phyloP scores from a whole-genome alignment of 2,797 vertebrate genomes.

The Helicolenus hilgendorfi region DNA sequence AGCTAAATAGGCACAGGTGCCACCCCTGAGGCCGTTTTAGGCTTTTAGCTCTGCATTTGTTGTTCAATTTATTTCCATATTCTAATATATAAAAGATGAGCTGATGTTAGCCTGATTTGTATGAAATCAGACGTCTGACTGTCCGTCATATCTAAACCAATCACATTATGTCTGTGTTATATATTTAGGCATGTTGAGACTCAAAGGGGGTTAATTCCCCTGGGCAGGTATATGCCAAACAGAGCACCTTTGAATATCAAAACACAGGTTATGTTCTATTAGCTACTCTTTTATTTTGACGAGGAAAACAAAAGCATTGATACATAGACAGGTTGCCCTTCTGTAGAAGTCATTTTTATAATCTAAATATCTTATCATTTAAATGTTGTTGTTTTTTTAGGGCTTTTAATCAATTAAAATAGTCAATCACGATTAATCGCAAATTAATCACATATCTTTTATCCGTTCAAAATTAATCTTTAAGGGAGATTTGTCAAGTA shows the following conservation, averaged over 20 bases:
- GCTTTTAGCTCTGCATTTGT: not conserved
- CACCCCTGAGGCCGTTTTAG: not conserved
- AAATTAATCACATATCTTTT: too few species aligned
- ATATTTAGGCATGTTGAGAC: not conserved
- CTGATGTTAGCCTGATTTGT: not conserved
- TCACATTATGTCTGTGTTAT: not conserved
- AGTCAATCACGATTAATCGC: too few species aligned
- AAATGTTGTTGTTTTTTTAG: not conserved
- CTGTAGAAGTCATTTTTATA: not conserved
- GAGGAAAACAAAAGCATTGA: not conserved
- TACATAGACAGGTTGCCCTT: not conserved
- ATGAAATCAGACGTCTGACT: not conserved
- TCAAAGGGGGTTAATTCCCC: fast-evolving
- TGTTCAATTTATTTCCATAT: not conserved
- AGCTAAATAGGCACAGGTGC: not conserved
- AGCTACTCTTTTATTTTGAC: not conserved
- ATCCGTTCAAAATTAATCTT: fast-evolving
- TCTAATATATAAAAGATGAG: not conserved
- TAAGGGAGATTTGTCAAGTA: too few species aligned
- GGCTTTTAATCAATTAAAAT: too few species aligned
- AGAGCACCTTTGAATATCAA: not conserved
- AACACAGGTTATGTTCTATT: not conserved
- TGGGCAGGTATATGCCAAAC: not conserved
- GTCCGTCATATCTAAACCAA: not conserved
- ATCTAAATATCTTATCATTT: not conserved